Conservation (phyloP, 2,888 invertebrate species). For the Athalia rosae region DNA sequence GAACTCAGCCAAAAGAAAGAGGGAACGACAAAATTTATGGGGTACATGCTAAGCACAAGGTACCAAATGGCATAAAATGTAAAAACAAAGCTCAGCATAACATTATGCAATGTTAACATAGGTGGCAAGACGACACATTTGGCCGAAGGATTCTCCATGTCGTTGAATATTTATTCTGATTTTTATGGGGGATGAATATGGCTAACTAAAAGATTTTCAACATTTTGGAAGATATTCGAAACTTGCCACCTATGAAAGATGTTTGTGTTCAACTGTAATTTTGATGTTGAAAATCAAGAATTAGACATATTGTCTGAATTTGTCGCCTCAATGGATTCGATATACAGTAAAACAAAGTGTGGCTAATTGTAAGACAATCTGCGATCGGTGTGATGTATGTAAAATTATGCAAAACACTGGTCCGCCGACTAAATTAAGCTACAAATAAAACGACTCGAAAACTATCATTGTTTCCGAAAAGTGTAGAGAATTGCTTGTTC, state of each 20-base stretch:
- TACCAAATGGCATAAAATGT: background rate
- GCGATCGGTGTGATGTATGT: constrained; percentile 26
- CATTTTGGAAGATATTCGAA: background rate
- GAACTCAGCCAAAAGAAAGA: constrained; percentile 71
- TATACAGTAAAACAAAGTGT: background rate
- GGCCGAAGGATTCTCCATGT: background rate
- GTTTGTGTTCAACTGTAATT: no score
- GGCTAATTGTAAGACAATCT: constrained; percentile 4
- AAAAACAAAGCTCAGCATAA: background rate
- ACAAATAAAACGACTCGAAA: background rate
- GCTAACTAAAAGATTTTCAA: background rate
- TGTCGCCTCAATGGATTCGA: background rate
- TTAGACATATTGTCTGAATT: no score
- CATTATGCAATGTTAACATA: background rate
- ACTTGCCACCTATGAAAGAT: constrained; percentile 21
- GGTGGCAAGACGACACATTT: constrained; percentile 22
- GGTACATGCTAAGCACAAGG: constrained; percentile 55
- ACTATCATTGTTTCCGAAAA: background rate
- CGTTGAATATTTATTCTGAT: no score
- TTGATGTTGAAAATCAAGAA: no score
- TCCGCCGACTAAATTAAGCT: no score
- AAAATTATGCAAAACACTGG: constrained; percentile 1
- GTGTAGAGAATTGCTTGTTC: background rate
- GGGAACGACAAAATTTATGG: constrained; percentile 52
- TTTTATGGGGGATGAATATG: constrained; percentile 13